These are phyloP conservation scores for Nasua narica DNA, from an alignment of 2,797 vertebrate genomes.

Conservation along the genomic window DNA sequence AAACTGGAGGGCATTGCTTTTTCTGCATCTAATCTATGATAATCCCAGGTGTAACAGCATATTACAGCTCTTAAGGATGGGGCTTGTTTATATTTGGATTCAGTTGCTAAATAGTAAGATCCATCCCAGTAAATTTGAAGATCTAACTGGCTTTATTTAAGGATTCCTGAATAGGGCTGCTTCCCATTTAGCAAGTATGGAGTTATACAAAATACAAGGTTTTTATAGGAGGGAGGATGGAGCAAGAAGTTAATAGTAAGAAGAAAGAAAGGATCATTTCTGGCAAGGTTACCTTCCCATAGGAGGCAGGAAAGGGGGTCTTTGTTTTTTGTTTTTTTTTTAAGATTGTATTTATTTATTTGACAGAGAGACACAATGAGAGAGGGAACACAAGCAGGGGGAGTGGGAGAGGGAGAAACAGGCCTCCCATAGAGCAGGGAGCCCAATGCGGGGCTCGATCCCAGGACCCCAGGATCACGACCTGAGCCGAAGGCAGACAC, in stretches of 20 bases:
- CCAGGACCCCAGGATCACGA: too few relatives aligned
- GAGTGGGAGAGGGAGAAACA: too few relatives aligned
- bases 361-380: too few relatives aligned
- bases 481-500: too few relatives aligned
- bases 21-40: neutral
- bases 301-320: neutral
- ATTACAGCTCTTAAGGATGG: neutral
- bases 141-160: neutral
- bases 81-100: neutral
- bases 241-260: neutral
- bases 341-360: too few relatives aligned
- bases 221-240: neutral
- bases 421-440: too few relatives aligned
- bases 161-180: neutral
- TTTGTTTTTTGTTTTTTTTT: too few relatives aligned
- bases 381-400: too few relatives aligned
- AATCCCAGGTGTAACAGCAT: neutral
- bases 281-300: neutral
- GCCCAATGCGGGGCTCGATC: too few relatives aligned
- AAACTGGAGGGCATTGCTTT: neutral
- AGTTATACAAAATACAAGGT: neutral
- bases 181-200: neutral
- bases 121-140: neutral
- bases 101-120: neutral
- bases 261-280: neutral